Base-by-base conservation (phyloP, 2,888 invertebrate species). In the Octonoba sinensis region DNA sequence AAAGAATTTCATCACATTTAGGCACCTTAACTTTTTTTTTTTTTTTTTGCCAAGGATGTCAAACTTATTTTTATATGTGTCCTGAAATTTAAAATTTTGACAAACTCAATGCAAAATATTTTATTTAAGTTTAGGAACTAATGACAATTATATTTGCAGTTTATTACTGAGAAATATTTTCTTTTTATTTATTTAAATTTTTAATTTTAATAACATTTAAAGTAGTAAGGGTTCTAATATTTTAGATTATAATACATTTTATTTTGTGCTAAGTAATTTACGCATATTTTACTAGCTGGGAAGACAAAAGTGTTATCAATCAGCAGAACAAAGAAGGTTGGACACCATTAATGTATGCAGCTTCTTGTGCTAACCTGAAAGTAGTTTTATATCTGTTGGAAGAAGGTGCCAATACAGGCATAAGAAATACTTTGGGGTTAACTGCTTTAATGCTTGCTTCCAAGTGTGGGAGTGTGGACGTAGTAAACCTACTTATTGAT, bases 371-470 rank as follows among this genome's bases (percentile, higher is more conserved):
- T 2, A 89, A 89, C 83, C 87, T 88, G 72, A 87, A 87, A 74
- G 87, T 89, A 20, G 88, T 89, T 2, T 87, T 86, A 69, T 84
- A 88, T 15, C 85, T 89, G 60, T 85, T 89, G 18, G 86, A 87
- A 18, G 85, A 85, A 22, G 86, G 86, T 2, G 87, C 87, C 8
- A 85, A 85, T 79, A 86, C 87, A 11, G 87, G 88, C 78, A 76
- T 86, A 20, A 85, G 86, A 62, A 89, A 89, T 79, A 84, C 86
- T 75, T 86, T 87, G 47, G 88, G 88, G 16, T 88, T 88, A 70
- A 90, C 89, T 16, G 88, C 90, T 1, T 87, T 91, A 57, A 90
- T 90, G 89, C 84, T 91, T 75, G 90, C 90, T 1, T 87, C 90
- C 3, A 89, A 90, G 83, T 91, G 91, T 86, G 90, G 90, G n/a